A percentile compares a stretch with the other conserved stretches of the same genome.
phyloP scores from a whole-genome alignment of 2,113 vertebrate genomes.

The Salvelinus namaycush region DNA sequence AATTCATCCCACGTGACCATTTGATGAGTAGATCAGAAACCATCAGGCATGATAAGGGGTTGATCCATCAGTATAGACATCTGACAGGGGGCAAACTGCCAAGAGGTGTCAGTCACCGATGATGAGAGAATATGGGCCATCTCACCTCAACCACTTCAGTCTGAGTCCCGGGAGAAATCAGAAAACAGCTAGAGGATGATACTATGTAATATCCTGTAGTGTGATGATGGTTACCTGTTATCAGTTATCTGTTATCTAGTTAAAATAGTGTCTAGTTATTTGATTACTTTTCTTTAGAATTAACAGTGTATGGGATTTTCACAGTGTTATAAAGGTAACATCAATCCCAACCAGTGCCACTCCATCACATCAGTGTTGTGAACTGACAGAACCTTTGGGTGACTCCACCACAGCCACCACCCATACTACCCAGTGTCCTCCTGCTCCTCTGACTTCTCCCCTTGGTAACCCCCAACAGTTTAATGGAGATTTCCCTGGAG shows the following conservation, averaged over 20 bases:
- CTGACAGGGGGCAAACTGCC: not conserved
- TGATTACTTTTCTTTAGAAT: not conserved
- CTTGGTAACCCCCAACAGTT: not conserved
- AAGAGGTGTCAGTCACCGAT: not conserved
- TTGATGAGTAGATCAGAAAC: not conserved
- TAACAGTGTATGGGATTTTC: not conserved
- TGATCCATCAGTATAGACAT: not conserved
- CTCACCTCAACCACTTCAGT: not conserved
- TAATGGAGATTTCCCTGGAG: not conserved
- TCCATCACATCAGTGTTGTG: not conserved
- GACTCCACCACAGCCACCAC: not conserved
- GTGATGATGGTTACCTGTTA: not conserved
- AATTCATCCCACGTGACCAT: not conserved
- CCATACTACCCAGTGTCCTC: not conserved
- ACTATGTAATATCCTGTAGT: not conserved
- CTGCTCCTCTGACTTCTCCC: not conserved
- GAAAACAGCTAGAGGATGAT: not conserved
- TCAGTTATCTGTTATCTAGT: too few species aligned
- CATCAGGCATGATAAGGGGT: too few species aligned
- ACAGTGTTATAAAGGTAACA: not conserved
- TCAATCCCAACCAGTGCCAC: too few species aligned
- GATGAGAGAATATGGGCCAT: not conserved
- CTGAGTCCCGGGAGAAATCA: not conserved
- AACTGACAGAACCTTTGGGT: not conserved
- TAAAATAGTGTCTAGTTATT: too few species aligned